Percentiles rank a stretch among this genome's conserved stretches.
Conservation (phyloP, 2,888 invertebrate species). For the Odontocerum albicorne region DNA sequence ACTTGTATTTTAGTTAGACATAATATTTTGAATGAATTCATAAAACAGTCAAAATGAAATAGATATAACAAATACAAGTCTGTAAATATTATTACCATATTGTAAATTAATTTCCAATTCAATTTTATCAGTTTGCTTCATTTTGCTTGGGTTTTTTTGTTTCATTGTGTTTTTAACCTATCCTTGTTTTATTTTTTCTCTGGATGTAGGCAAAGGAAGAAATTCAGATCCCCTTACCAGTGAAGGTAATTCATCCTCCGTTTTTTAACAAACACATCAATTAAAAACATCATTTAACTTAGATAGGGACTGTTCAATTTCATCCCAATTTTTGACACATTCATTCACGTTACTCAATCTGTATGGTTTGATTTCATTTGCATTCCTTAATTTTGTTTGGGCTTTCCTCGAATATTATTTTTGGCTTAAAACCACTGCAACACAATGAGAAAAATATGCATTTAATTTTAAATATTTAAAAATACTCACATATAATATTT, state of each 20-base stretch:
- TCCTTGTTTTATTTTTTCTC: slow-evolving; percentile 34
- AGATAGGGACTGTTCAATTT: too few relatives aligned
- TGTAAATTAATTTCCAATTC: slow-evolving; percentile 4
- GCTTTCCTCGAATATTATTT: too few relatives aligned
- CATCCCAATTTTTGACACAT: not conserved
- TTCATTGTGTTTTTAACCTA: slow-evolving; percentile 36
- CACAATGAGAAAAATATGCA: too few relatives aligned
- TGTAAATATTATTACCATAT: slow-evolving; percentile 21
- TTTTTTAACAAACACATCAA: slow-evolving; percentile 32
- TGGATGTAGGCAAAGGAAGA: slow-evolving; percentile 65
- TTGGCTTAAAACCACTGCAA: too few relatives aligned
- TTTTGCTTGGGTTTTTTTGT: slow-evolving; percentile 31
- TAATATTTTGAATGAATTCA: too few relatives aligned
- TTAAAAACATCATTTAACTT: not conserved
- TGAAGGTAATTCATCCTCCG: slow-evolving; percentile 62
- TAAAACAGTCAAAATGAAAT: too few relatives aligned
- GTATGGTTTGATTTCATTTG: not conserved
- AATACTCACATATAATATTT: too few relatives aligned
- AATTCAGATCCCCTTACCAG: slow-evolving; percentile 69
- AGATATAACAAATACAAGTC: not conserved
- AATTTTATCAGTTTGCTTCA: slow-evolving; percentile 20
- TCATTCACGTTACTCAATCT: not conserved
- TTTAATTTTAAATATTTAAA: too few relatives aligned
- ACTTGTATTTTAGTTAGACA: too few relatives aligned
- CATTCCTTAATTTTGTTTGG: too few relatives aligned